A percentile compares a stretch with the other conserved stretches of the same genome.
Evolutionary conservation across 1,140 invertebrate genomes (phyloP).

Genomic region (Laodelphax striatellus): DNA sequence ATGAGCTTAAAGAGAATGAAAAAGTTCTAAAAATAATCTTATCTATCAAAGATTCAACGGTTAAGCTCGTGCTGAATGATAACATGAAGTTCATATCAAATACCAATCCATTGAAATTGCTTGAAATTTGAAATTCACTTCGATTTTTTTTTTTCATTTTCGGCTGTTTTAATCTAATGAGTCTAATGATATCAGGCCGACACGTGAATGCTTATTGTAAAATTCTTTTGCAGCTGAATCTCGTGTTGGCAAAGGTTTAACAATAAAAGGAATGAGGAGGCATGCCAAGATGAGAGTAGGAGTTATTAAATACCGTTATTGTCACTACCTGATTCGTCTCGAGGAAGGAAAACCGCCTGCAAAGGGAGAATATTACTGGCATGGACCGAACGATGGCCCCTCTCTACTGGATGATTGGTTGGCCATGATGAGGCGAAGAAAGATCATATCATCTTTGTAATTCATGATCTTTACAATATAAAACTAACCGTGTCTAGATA

Average conservation of each 20-base stretch:
- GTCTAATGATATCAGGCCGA: too few relatives aligned
- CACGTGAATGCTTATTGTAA: neutral
- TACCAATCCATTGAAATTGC: too few relatives aligned
- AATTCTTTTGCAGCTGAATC: slow-evolving; percentile 64
- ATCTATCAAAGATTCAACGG: too few relatives aligned
- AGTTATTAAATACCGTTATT: slow-evolving; percentile 62
- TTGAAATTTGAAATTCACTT: too few relatives aligned
- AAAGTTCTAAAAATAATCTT: too few relatives aligned
- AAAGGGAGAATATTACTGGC: slow-evolving; percentile 55
- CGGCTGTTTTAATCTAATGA: too few relatives aligned
- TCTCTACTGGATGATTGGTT: slow-evolving; percentile 64
- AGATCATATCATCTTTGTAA: slow-evolving; percentile 57
- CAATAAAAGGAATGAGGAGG: slow-evolving; percentile 70
- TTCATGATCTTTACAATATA: neutral
- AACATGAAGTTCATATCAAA: too few relatives aligned
- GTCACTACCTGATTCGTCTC: slow-evolving; percentile 78
- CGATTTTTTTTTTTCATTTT: too few relatives aligned
- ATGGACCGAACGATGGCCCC: slow-evolving; percentile 49
- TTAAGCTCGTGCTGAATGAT: too few relatives aligned
- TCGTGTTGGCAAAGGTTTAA: slow-evolving; percentile 57
- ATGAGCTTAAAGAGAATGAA: too few relatives aligned
- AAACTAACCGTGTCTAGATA: too few relatives aligned
- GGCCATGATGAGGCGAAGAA: slow-evolving; percentile 51
- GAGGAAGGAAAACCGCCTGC: slow-evolving; percentile 88
- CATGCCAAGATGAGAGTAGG: slow-evolving; percentile 63